Evolutionary conservation across 1,140 invertebrate genomes (phyloP).

Genomic region (Heliconius eleuchia): DNA sequence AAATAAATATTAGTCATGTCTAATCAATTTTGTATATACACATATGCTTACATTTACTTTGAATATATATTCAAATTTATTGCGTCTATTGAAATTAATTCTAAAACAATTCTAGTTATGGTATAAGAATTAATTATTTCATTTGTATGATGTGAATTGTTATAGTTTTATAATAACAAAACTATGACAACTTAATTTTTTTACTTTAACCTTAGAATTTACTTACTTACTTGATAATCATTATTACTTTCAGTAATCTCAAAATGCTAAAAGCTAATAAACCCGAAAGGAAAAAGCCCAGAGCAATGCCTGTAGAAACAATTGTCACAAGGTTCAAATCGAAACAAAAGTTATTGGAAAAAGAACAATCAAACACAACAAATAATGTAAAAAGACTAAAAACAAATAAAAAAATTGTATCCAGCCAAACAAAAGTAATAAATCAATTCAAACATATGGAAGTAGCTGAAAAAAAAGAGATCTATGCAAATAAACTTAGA

Average conservation of each 20-base stretch:
- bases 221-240: too few species aligned
- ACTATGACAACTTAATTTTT: too few species aligned
- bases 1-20: too few species aligned
- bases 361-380: slow-evolving; percentile 35
- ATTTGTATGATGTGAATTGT: too few species aligned
- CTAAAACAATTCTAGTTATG: too few species aligned
- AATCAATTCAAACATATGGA: slow-evolving; percentile 1
- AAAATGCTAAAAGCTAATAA: slow-evolving; percentile 37
- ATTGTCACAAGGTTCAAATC: slow-evolving; percentile 59
- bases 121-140: too few species aligned
- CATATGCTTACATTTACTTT: too few species aligned
- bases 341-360: slow-evolving; percentile 45
- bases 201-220: too few species aligned
- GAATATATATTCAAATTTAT: too few species aligned
- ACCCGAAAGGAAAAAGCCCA: slow-evolving; percentile 24
- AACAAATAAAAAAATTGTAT: slow-evolving; percentile 19
- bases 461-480: slow-evolving; percentile 43
- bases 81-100: too few species aligned
- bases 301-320: slow-evolving; percentile 47
- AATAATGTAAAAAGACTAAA: slow-evolving; percentile 26
- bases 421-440: slow-evolving; percentile 5
- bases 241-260: not conserved
- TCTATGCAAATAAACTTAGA: slow-evolving; percentile 53
- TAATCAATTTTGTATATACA: too few species aligned
- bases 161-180: too few species aligned